These are phyloP conservation scores for Caenorhabditis tropicalis DNA, from an alignment of 1,140 invertebrate species.

Conservation along the genomic window DNA sequence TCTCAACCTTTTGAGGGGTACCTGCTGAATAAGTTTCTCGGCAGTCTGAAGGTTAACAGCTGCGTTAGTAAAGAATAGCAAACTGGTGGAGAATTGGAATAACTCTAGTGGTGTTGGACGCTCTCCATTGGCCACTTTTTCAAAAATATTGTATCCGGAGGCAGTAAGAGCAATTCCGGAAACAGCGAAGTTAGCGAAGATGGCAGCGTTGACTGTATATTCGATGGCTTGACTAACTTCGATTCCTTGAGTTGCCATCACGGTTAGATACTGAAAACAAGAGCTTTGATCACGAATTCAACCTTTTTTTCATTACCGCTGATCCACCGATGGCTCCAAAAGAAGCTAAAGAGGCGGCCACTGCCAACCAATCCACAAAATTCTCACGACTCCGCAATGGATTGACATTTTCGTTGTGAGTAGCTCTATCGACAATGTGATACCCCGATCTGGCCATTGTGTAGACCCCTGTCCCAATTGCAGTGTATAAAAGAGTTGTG, in stretches of 20 bases:
- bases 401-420: conserved; percentile 26
- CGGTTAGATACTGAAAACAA: background rate
- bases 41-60: conserved; percentile 19
- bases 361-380: conserved; percentile 10
- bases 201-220: conserved; percentile 12
- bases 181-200: conserved; percentile 21
- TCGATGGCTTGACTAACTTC: conserved; percentile 28
- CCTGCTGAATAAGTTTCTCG: conserved; percentile 11
- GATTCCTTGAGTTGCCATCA: conserved; percentile 24
- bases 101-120: conserved; percentile 24
- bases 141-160: conserved; percentile 28
- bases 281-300: background rate
- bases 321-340: conserved; percentile 17
- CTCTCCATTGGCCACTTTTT: conserved; percentile 9
- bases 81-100: conserved; percentile 29
- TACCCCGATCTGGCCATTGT: conserved; percentile 23
- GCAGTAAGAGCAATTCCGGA: conserved; percentile 20
- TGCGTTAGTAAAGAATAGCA: conserved; percentile 26
- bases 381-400: conserved; percentile 22
- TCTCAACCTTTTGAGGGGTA: background rate
- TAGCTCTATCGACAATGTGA: conserved; percentile 23
- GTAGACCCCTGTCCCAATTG: conserved; percentile 21
- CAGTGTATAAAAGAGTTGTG: conserved; percentile 1
- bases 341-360: background rate
- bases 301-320: background rate